These are phyloP conservation scores for Antheraea yamamai DNA, from an alignment of 2,888 invertebrate genomes.

Conservation along the genomic window DNA sequence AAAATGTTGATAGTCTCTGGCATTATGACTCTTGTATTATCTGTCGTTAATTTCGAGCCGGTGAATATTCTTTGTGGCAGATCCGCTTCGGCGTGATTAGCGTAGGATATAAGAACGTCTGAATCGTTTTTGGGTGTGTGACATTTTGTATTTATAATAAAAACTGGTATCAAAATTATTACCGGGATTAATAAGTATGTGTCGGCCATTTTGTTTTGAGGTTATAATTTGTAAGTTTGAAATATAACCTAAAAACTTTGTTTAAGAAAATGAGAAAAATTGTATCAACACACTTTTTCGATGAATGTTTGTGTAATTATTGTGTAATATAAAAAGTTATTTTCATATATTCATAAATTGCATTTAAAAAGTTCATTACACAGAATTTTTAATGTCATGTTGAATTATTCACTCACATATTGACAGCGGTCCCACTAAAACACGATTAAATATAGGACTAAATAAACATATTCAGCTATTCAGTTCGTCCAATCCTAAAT, in stretches of 20 bases:
- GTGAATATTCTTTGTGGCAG: not conserved
- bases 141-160: constrained; percentile 29
- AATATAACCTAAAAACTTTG: not conserved
- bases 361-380: no score
- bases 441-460: no score
- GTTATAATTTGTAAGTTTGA: not conserved
- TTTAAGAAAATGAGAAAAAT: not conserved
- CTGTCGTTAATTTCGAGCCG: not conserved
- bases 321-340: no score
- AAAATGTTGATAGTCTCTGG: constrained; percentile 16
- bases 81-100: constrained; percentile 47
- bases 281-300: not conserved
- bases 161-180: constrained; percentile 31
- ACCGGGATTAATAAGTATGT: constrained; percentile 24
- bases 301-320: not conserved
- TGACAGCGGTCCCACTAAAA: not conserved
- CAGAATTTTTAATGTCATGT: no score
- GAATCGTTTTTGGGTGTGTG: constrained; percentile 40
- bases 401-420: not conserved
- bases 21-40: constrained; percentile 8
- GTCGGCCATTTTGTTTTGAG: constrained; percentile 23
- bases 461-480: not conserved
- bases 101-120: constrained; percentile 48
- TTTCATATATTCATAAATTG: no score
- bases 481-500: not conserved